Evolutionary conservation across 2,888 invertebrate species (phyloP), one percentile per base, ranked within the genome.

Genomic region (Actias luna): DNA sequence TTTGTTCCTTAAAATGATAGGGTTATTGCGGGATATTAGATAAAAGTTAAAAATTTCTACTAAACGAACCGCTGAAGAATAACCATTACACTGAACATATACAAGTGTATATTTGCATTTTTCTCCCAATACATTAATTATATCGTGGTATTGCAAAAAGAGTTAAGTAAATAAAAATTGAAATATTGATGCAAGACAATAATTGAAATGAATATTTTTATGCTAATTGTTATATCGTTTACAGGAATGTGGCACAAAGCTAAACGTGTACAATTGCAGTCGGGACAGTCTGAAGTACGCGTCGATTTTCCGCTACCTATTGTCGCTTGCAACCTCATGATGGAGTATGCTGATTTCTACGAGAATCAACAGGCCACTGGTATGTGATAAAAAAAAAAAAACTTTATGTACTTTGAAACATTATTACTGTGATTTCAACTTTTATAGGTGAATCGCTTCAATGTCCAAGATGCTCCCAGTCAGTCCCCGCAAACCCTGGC

Each of bases 301-400:
- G 97, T 99, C 66, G 99, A 99, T 86, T 99, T 99, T 80, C 98
- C 98, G 0, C 92, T 99, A 64, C 99, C 99, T 0, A 99, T 99
- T 64, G 97, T 99, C 3, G 99, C 99, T 0, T 99, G 99, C 82
- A 99, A 99, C 88, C 93, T 99, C 65, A 99, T 99, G 98, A 96
- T 99, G 82, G 99, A 99, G 86, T 99, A 99, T 85, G 96, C 98
- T 0, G 99, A 99, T 80, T 99, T 99, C 87, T 99, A 98, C 81
- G 99, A 99, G 84, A 98, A 99, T 74, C 96, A 98, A 65, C 97
- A 97, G 76, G 97, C 97, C 0, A 97, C 97, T 0, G 96, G 98
- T 72, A 73, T 63, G 67, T 39, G 8, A 42, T 60, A 52, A 50
- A 27, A 33, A 29, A 16, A 18, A 33, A 25, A 7, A 5, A 31